These are phyloP conservation scores for Lordiphosa clarofinis DNA, from an alignment of 1,140 invertebrate species.

Conservation along the genomic window DNA sequence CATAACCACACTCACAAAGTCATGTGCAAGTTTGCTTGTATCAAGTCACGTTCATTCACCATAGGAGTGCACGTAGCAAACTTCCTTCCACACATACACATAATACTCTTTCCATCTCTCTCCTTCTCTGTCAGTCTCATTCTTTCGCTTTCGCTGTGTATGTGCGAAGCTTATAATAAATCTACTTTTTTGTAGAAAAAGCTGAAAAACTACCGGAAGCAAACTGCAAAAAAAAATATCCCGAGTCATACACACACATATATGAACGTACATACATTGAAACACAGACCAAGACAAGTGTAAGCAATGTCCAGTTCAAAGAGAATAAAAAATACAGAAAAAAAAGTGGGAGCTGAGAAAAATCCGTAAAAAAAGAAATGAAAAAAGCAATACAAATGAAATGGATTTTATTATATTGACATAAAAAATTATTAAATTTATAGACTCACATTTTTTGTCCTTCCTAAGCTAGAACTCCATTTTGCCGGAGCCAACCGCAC, in stretches of 20 bases:
- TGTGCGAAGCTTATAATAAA: conserved; percentile 52
- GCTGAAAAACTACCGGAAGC: conserved; percentile 43
- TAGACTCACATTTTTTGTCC: too few species aligned
- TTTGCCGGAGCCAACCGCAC: conserved; percentile 45
- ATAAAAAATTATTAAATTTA: background rate
- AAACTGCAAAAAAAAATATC: conserved; percentile 39
- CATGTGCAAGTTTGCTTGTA: conserved; percentile 10
- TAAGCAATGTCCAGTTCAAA: conserved; percentile 53
- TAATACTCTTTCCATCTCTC: conserved; percentile 3
- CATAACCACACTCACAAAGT: conserved; percentile 2
- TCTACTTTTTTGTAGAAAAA: conserved; percentile 47
- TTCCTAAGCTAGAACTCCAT: conserved; percentile 8
- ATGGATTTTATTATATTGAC: conserved; percentile 12
- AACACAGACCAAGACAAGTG: conserved; percentile 4
- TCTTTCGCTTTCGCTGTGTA: conserved; percentile 12
- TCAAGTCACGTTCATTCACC: conserved; percentile 12
- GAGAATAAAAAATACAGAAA: conserved; percentile 45
- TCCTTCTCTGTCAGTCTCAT: background rate
- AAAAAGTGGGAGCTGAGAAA: conserved; percentile 25
- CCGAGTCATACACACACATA: conserved; percentile 18
- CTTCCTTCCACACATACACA: conserved; percentile 7
- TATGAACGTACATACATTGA: conserved; percentile 3
- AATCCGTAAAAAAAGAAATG: conserved; percentile 16
- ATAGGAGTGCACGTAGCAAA: conserved; percentile 22
- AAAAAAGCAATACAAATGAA: conserved; percentile 46